These are phyloP conservation scores for Gephyroberyx darwinii DNA, from an alignment of 2,797 vertebrate genomes.

Conservation along the genomic window DNA sequence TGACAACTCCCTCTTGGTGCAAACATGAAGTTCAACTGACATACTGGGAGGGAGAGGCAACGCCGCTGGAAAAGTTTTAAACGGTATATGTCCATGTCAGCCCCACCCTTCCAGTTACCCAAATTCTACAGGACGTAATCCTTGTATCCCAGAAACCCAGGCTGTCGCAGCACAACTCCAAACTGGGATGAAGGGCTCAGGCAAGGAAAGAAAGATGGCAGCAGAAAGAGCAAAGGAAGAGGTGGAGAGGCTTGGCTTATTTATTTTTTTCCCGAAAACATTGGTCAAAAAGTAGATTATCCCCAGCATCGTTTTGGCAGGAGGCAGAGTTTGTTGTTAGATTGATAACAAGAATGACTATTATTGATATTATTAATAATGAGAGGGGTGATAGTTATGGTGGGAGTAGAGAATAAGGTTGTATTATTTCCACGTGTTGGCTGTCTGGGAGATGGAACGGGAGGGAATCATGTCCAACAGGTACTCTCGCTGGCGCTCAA, in stretches of 20 bases:
- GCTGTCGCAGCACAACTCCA: slow-evolving; percentile 51
- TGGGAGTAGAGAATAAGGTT: slow-evolving; percentile 45
- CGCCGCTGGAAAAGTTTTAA: slow-evolving; percentile 43
- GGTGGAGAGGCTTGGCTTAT: slow-evolving; percentile 19
- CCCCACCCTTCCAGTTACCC: slow-evolving; percentile 50
- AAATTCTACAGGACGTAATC: slow-evolving; percentile 55
- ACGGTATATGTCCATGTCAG: slow-evolving; percentile 44
- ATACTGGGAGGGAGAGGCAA: slow-evolving; percentile 50
- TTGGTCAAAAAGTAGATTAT: slow-evolving; percentile 62
- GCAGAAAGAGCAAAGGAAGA: slow-evolving; percentile 54
- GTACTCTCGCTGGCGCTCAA: slow-evolving; percentile 97
- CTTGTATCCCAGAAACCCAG: slow-evolving; percentile 50
- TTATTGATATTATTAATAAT: slow-evolving; percentile 75
- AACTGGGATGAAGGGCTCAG: slow-evolving; percentile 50
- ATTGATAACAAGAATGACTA: slow-evolving; percentile 76
- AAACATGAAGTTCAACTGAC: slow-evolving; percentile 52
- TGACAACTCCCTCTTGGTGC: slow-evolving; percentile 45
- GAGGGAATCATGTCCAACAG: slow-evolving; percentile 99
- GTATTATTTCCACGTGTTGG: slow-evolving; percentile 96
- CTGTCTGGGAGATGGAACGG: slow-evolving; percentile 95
- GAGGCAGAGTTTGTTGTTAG: slow-evolving; percentile 71
- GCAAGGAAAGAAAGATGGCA: slow-evolving; percentile 41
- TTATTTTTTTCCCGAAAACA: slow-evolving; percentile 36
- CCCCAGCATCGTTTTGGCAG: slow-evolving; percentile 52
- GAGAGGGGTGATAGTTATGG: slow-evolving; percentile 59